Conservation (phyloP, 2,888 invertebrate species). For the Erpobdella octoculata region DNA sequence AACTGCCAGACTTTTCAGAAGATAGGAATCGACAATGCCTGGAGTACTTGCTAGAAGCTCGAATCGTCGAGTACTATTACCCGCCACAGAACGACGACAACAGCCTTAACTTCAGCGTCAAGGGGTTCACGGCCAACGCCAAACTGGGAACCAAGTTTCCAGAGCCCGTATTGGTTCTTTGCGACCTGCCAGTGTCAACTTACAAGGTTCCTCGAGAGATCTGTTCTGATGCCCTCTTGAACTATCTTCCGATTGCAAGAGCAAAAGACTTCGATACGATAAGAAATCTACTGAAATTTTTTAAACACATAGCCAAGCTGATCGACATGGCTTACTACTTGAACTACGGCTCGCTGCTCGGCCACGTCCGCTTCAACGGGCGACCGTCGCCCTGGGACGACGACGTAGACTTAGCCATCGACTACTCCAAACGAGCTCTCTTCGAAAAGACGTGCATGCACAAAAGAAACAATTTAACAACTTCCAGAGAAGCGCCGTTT, state of each 20-base stretch:
- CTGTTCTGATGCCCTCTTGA: not conserved
- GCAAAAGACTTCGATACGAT: not conserved
- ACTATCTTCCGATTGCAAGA: not conserved
- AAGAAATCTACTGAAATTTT: not conserved
- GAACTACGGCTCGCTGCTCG: conserved; percentile 6
- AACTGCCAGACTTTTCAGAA: too few relatives aligned
- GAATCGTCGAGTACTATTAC: conserved; percentile 2
- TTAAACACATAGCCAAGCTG: not conserved
- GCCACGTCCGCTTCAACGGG: not conserved
- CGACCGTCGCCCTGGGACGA: conserved; percentile 11
- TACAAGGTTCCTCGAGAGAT: not conserved
- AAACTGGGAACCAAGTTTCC: not conserved
- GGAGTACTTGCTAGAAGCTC: not conserved
- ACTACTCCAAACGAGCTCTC: too few relatives aligned
- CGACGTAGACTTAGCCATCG: conserved; percentile 8
- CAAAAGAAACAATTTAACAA: too few relatives aligned
- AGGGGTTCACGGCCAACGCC: not conserved
- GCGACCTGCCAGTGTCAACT: not conserved
- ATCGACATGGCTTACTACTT: not conserved
- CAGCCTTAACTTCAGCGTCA: not conserved
- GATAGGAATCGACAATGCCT: too few relatives aligned
- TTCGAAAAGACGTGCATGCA: too few relatives aligned
- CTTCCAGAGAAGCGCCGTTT: too few relatives aligned
- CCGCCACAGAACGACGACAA: not conserved
- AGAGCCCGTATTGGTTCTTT: not conserved